Base-by-base conservation (phyloP, 2,113 vertebrate genomes). In the Numida meleagris region DNA sequence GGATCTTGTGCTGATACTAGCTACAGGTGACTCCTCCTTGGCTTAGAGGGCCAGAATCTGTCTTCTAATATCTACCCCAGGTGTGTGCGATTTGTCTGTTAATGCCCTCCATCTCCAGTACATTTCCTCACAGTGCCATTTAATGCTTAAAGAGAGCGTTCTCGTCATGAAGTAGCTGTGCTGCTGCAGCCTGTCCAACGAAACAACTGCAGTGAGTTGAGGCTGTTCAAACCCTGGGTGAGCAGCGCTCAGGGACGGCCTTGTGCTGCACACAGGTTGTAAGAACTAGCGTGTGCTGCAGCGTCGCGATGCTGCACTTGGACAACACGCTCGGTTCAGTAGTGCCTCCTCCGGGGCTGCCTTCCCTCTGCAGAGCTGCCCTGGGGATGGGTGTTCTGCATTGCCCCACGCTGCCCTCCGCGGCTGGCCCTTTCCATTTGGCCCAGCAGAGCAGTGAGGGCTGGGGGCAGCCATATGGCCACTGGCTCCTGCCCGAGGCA, bases 241-340 rank as follows among this genome's bases (percentile, higher is more conserved):
- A 77, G 4, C 50, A 62, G 6, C 45, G 5, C 73, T 6, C 20
- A 3, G 16, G n/a, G 46, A 48, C 23, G 10, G 10, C 40, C 18
- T 3, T 1, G 25, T 16, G 23, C 59, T 0, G 0, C 65, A 36
- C 40, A 24, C 36, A 36, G 34, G 80, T 16, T 25, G 42, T 24
- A 14, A 40, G 21, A 5, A 3, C 7, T 9, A 5, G 16, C 0
- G 0, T 0, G 15, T 2, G 17, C 53, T 29, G 51, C 75, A 15
- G 10, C 24, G 10, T 10, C 0, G 0, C 7, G 4, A 18, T 12
- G 9, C 25, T 1, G 0, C 5, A 34, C 7, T 17, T 7, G 45
- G 27, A 1, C 7, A 12, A 43, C n/a, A n/a, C n/a, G n/a, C n/a
- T n/a, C n/a, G n/a, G n/a, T n/a, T 17, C 6, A 13, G 29, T 0